A percentile compares a stretch with the other conserved stretches of the same genome.
phyloP scores from a whole-genome alignment of 64 coral and sea anemone genomes.

The Actinia tenebrosa region DNA sequence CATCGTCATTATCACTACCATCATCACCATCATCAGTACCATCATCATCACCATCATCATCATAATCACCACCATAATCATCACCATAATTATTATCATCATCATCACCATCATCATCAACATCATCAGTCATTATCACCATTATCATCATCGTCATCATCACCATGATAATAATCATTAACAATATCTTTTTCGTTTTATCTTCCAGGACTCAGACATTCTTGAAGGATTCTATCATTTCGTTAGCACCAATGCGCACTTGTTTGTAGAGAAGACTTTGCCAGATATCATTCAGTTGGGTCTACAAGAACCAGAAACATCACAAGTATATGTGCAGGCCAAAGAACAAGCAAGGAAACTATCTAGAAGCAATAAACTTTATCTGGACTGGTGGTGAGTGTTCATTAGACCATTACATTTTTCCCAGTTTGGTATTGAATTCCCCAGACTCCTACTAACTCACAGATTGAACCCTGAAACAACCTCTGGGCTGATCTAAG shows the following conservation, averaged over 20 bases:
- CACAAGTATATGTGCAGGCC: slow-evolving; percentile 66
- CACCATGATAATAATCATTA: not conserved
- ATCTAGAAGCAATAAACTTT: slow-evolving; percentile 49
- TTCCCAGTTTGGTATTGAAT: too few relatives aligned
- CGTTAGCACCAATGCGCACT: slow-evolving; percentile 77
- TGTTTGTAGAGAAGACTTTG: slow-evolving; percentile 65
- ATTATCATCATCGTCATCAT: too few relatives aligned
- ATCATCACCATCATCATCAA: too few relatives aligned
- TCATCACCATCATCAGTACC: too few relatives aligned
- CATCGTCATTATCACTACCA: not conserved
- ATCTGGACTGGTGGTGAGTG: slow-evolving; percentile 90
- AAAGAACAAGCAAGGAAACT: slow-evolving; percentile 39
- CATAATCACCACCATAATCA: too few relatives aligned
- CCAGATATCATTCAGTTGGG: slow-evolving; percentile 84
- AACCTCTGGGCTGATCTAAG: too few relatives aligned
- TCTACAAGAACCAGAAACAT: slow-evolving; percentile 57
- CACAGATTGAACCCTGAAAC: too few relatives aligned
- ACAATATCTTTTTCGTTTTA: not conserved
- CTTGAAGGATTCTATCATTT: slow-evolving; percentile 84
- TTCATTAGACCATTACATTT: too few relatives aligned
- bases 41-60: too few relatives aligned
- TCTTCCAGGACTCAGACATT: slow-evolving; percentile 44
- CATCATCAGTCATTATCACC: too few relatives aligned
- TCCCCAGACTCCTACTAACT: too few relatives aligned
- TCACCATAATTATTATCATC: too few relatives aligned